A percentile compares a stretch with the other conserved stretches of the same genome.
Conservation (phyloP, 92 coral and sea anemone genomes). For the Paragorgia papillata region DNA sequence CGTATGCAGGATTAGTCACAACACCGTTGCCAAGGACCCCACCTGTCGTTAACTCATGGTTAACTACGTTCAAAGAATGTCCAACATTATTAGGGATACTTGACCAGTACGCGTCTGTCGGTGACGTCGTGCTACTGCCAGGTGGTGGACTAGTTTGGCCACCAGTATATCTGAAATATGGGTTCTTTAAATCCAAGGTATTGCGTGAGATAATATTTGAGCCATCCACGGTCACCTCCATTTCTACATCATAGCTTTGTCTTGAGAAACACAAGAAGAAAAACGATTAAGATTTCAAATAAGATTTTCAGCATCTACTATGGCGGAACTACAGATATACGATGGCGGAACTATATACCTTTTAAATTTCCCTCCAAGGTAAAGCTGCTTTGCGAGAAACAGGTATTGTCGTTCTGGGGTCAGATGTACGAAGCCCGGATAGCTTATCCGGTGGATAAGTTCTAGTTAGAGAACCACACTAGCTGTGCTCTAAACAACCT, state of each 20-base stretch:
- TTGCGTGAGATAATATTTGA: conserved; percentile 75
- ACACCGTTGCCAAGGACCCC: conserved; percentile 42
- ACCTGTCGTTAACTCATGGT: conserved; percentile 24
- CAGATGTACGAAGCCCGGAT: no score
- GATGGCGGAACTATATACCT: no score
- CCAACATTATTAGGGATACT: conserved; percentile 45
- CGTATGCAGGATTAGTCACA: conserved; percentile 17
- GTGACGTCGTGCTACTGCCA: conserved; percentile 81
- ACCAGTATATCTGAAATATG: conserved; percentile 95
- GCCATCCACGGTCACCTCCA: conserved; percentile 81
- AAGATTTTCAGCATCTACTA: not conserved
- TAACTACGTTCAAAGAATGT: conserved; percentile 17
- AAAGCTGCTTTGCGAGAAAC: not conserved
- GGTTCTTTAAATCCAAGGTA: conserved; percentile 87
- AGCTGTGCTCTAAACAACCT: no score
- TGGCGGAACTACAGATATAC: no score
- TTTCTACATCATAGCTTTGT: conserved; percentile 95
- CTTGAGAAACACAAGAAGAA: conserved; percentile 35
- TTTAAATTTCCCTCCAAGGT: not conserved
- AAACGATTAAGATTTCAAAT: not conserved
- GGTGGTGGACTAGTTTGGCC: conserved; percentile 77
- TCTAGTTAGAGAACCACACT: no score
- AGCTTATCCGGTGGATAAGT: no score
- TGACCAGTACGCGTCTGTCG: conserved; percentile 93
- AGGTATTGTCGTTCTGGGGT: no score